Evolutionary conservation across 2,113 vertebrate species (phyloP), one percentile per base, ranked within the genome.

Genomic region (Lycaon pictus): DNA sequence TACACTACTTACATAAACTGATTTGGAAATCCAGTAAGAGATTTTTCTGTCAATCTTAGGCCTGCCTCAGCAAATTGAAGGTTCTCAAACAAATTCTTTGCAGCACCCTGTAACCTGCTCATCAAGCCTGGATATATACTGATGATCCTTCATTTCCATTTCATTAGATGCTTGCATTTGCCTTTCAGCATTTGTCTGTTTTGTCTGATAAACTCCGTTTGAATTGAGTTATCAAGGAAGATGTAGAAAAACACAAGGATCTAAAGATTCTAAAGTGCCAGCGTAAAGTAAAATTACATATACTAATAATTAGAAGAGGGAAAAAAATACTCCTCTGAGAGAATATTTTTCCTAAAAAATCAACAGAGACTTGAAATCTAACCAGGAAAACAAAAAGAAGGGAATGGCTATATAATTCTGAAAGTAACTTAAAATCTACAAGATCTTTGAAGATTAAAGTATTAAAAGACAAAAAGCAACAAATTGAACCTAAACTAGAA

Each of bases 401-500:
- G 9, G 29, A 60, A 43, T 76, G 55, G 11, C 17, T 55, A 15
- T 58, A 25, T 17, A 71, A n/a, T 93, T 84, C 12, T 48, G 55
- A 63, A 35, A 88, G 35, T 51, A 67, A 27, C 22, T 72, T 79
- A 37, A 15, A 5, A 89, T 67, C 51, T 56, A 2, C 12, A 69
- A 60, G 32, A 16, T 88, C 58, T 88, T 81, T 80, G 62, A 86
- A 29, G 17, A 16, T 89, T 94, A 58, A 56, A 95, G 71, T 62
- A 74, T 63, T 88, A 20, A 9, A 76, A 97, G 35, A 25, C 32
- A 94, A 32, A 84, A 96, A 60, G 29, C n/a, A 62, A 55, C 82
- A 96, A 90, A 67, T 55, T 88, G n/a, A 96, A 96, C 71, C 86
- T 91, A 96, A 43, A n/a, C n/a, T 12, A 86, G 79, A 88, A 55